phyloP scores from a whole-genome alignment of 2,113 vertebrate species.

The Catagonus wagneri region DNA sequence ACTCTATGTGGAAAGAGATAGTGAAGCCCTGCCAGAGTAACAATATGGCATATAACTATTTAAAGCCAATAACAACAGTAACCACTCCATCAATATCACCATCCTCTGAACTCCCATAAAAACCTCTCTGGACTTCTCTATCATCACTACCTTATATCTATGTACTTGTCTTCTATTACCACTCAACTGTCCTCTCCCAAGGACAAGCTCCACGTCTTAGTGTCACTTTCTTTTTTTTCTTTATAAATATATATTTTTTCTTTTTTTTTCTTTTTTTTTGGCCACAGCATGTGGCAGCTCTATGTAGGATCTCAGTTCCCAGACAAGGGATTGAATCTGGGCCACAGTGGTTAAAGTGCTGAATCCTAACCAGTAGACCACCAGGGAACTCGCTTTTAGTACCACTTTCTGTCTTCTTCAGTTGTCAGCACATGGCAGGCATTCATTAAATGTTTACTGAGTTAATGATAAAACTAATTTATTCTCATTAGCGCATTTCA shows the following conservation, averaged over 20 bases:
- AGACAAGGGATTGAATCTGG: no score
- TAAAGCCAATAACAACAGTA: not conserved
- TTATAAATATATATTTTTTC: no score
- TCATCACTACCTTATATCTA: not conserved
- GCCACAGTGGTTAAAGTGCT: no score
- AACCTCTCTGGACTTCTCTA: not conserved
- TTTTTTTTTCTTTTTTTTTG: no score
- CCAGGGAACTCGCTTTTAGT: not conserved
- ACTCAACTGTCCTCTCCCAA: not conserved
- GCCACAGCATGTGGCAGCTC: no score
- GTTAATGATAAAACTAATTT: not conserved
- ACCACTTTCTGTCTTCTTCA: not conserved
- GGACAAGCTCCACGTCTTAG: not conserved
- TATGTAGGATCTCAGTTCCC: no score
- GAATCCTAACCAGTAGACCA: no score
- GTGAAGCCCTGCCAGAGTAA: not conserved
- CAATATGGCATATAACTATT: not conserved
- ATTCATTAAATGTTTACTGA: not conserved
- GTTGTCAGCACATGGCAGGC: not conserved
- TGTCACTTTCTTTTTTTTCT: no score
- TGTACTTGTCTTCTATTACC: not conserved
- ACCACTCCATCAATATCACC: not conserved
- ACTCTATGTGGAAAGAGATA: not conserved
- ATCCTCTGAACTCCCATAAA: not conserved
- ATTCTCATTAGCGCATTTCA: not conserved